Evolutionary conservation across 2,888 invertebrate species (phyloP).

Genomic region (Xestia ashworthii): DNA sequence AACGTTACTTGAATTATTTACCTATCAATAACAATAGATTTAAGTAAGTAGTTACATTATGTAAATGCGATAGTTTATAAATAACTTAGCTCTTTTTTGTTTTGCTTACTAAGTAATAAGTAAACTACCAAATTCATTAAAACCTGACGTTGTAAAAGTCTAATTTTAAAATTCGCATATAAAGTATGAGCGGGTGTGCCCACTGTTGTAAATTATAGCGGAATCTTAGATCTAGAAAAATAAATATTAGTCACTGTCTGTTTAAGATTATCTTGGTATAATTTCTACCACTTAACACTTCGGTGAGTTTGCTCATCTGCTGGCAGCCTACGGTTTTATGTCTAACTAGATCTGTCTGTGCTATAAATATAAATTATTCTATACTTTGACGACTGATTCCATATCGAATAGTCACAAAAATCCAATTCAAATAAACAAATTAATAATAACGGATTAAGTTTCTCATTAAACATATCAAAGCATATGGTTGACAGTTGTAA

Average conservation of each 20-base stretch:
- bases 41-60: neutral
- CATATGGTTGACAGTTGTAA: slow-evolving; percentile 73
- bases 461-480: slow-evolving; percentile 68
- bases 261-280: slow-evolving; percentile 50
- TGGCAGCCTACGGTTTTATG: neutral
- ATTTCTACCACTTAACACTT: slow-evolving; percentile 51
- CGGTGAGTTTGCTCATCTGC: slow-evolving; percentile 46
- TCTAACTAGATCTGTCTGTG: slow-evolving; percentile 15
- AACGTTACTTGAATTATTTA: neutral
- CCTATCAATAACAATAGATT: neutral
- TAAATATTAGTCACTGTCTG: slow-evolving; percentile 55
- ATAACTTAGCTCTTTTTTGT: neutral
- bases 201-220: slow-evolving; percentile 43
- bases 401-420: neutral
- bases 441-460: slow-evolving; percentile 58
- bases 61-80: neutral
- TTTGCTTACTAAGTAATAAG: neutral
- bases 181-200: slow-evolving; percentile 14
- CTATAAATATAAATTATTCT: neutral
- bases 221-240: slow-evolving; percentile 53
- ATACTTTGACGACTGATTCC: neutral
- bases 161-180: slow-evolving; percentile 22
- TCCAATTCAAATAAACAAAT: neutral
- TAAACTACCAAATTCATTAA: slow-evolving; percentile 12
- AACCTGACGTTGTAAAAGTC: neutral